A percentile compares a stretch with the other conserved stretches of the same genome.
These are phyloP conservation scores for Bombus affinis DNA, from an alignment of 1,140 invertebrate species.

Conservation along the genomic window DNA sequence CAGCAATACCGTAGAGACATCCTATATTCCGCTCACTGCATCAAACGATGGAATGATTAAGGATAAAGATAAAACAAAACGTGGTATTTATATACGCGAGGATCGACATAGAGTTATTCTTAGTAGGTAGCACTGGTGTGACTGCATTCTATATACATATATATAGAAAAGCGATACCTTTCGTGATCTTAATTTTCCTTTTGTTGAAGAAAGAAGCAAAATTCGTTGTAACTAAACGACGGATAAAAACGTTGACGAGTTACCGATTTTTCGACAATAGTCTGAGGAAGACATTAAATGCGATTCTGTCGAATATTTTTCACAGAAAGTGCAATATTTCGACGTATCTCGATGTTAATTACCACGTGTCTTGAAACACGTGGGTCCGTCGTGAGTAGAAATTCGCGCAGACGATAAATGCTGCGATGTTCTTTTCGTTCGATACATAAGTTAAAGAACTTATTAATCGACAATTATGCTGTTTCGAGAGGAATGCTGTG, in stretches of 20 bases:
- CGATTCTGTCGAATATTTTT: slow-evolving; percentile 16
- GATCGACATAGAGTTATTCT: slow-evolving; percentile 27
- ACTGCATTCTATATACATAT: slow-evolving; percentile 18
- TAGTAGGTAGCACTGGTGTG: slow-evolving; percentile 28
- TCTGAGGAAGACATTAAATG: not conserved
- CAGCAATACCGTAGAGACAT: not conserved
- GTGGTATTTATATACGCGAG: slow-evolving; percentile 23
- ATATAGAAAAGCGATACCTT: slow-evolving; percentile 18
- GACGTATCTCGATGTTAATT: slow-evolving; percentile 24
- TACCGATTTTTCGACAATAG: slow-evolving; percentile 33
- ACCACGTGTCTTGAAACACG: not conserved
- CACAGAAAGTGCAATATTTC: slow-evolving; percentile 24
- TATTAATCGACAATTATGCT: slow-evolving; percentile 29
- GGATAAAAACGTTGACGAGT: not conserved
- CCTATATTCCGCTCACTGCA: not conserved
- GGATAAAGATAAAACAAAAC: slow-evolving; percentile 5
- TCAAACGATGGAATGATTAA: slow-evolving; percentile 1
- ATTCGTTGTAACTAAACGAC: not conserved
- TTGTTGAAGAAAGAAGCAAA: not conserved
- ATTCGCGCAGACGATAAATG: not conserved
- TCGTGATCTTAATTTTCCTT: slow-evolving; percentile 14
- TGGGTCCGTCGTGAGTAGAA: not conserved
- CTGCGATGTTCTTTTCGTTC: slow-evolving; percentile 6
- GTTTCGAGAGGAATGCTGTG: slow-evolving; percentile 17
- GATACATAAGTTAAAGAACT: not conserved